phyloP scores from a whole-genome alignment of 37 sponge, comb jelly and placozoan species.

The Amphimedon queenslandica region DNA sequence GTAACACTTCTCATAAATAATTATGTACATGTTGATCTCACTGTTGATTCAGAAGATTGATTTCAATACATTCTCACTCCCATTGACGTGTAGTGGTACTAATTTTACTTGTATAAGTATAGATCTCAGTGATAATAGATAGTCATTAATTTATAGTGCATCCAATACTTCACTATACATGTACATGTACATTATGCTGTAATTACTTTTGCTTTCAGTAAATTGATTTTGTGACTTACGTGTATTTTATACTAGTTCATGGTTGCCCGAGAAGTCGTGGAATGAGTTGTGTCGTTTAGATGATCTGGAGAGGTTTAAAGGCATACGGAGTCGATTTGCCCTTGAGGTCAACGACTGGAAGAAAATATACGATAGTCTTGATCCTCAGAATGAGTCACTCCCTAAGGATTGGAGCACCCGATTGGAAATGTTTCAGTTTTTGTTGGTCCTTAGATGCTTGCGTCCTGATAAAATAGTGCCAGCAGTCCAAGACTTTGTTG shows the following conservation, averaged over 20 bases:
- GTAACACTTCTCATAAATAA: background rate
- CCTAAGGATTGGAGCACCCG: constrained; percentile 73
- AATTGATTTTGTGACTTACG: background rate
- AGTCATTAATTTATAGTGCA: too few relatives aligned
- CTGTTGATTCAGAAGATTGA: too few relatives aligned
- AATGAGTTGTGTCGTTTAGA: constrained; percentile 91
- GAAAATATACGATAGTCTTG: constrained; percentile 80
- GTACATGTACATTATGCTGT: too few relatives aligned
- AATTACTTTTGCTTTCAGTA: background rate
- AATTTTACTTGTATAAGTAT: too few relatives aligned
- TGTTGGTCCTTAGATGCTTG: constrained; percentile 82
- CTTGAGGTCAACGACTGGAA: constrained; percentile 63
- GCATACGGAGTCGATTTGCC: constrained; percentile 55
- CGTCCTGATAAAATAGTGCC: constrained; percentile 95
- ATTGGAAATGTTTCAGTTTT: constrained; percentile 78
- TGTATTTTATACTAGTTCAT: constrained; percentile 31
- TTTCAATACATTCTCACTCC: too few relatives aligned
- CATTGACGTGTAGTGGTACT: too few relatives aligned
- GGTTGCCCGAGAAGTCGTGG: constrained; percentile 97
- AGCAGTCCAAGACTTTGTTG: constrained; percentile 92
- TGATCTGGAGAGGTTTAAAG: constrained; percentile 80
- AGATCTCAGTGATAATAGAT: too few relatives aligned
- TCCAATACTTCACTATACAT: too few relatives aligned
- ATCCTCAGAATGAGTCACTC: constrained; percentile 73
- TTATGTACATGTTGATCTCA: too few relatives aligned